These are phyloP conservation scores for Apteryx owenii DNA, from an alignment of 2,113 vertebrate species.

Conservation along the genomic window DNA sequence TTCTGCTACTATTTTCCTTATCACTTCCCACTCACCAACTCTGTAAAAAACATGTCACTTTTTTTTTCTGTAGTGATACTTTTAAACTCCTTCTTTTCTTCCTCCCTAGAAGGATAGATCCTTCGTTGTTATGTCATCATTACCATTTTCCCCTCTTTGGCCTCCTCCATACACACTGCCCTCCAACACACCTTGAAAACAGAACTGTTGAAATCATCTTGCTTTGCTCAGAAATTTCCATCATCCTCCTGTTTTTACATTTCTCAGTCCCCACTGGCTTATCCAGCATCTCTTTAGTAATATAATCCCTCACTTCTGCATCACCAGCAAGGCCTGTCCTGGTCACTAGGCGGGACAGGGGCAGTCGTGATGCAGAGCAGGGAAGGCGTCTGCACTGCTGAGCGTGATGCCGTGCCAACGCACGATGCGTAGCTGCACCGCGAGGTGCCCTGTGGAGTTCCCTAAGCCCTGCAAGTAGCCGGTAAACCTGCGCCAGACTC, in stretches of 20 bases:
- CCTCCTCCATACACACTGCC: background rate
- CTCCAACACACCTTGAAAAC: background rate
- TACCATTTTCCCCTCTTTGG: background rate
- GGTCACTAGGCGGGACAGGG: background rate
- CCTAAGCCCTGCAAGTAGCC: background rate
- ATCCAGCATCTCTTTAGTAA: background rate
- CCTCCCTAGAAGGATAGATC: background rate
- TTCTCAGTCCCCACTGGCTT: background rate
- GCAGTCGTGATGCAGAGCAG: background rate
- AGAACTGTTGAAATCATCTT: background rate
- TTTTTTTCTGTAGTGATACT: background rate
- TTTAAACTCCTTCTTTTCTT: background rate
- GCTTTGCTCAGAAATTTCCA: background rate
- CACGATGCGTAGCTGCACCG: background rate
- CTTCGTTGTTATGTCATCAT: background rate
- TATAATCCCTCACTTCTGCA: background rate
- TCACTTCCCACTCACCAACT: background rate
- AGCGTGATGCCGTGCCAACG: background rate
- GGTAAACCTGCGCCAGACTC: background rate
- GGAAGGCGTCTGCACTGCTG: accelerated
- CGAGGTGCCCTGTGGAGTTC: background rate
- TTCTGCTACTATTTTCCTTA: background rate
- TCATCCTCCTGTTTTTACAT: background rate
- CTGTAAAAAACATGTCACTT: background rate
- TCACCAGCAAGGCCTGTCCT: background rate